Base-by-base conservation (phyloP, 2,113 vertebrate species). In the Platysteira castanea region DNA sequence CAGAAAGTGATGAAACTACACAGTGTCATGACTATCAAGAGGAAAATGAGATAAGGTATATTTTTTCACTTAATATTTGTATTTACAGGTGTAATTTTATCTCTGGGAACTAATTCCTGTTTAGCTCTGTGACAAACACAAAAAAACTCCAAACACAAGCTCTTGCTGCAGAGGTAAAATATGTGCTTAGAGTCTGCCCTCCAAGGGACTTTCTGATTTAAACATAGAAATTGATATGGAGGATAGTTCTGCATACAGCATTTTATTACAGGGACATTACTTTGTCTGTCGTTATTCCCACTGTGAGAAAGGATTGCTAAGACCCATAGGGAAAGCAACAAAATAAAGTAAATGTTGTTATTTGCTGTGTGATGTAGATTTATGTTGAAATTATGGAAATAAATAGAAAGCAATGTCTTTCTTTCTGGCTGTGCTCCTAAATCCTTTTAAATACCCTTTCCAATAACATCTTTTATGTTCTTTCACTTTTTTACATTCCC, bases 31-130 rank as follows among this genome's bases (percentile, higher is more conserved):
- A 87, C 71, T 94, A 86, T 87, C 97, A 97, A 98, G 98, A 98
- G 47, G 98, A 98, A 96, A 98, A 98, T 95, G 98, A 98, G 87
- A 98, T 98, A 98, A 98, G 98, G 98, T 98, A 98, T 84, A 82
- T 84, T 80, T 4, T 79, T 94, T 82, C 64, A 61, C 46, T 92
- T 86, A 79, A 56, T 56, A 61, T 70, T 50, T 13, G 1, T 73
- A 50, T 35, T 60, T 80, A 14, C 8, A 86, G 42, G 24, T 70
- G 13, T 50, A 54, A 76, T 27, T 77, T 91, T 60, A 44, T 79
- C 23, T 87, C 31, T 52, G 21, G 73, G 23, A 71, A 35, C 30
- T 35, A 31, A 15, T 84, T 82, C 14, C 35, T 73, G 20, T 76
- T 90, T 37, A 54, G 10, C 18, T 79, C 44, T 61, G 30, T 54